Evolutionary conservation across 2,797 vertebrate species (phyloP).

Genomic region (Paratrypauchen microcephalus): DNA sequence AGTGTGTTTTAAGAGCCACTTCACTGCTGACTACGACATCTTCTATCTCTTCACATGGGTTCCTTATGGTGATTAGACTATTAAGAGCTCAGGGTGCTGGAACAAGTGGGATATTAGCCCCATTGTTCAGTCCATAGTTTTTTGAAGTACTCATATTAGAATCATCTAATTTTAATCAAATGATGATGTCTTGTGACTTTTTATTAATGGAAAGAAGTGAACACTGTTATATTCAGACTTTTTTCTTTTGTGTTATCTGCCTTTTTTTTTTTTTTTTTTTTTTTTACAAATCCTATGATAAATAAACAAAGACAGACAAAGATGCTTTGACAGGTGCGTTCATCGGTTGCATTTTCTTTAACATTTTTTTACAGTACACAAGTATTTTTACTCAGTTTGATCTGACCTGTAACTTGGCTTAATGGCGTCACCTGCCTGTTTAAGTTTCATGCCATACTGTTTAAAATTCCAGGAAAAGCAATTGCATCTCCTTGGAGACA

Average conservation of each 20-base stretch:
- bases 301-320: too few relatives aligned
- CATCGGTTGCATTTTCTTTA: too few relatives aligned
- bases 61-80: slow-evolving; percentile 13
- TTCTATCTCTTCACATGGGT: not conserved
- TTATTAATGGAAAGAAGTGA: not conserved
- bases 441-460: too few relatives aligned
- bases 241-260: not conserved
- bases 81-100: not conserved
- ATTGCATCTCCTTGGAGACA: too few relatives aligned
- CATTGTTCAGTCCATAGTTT: not conserved
- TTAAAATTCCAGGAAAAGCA: too few relatives aligned
- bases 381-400: too few relatives aligned
- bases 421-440: too few relatives aligned
- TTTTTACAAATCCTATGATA: too few relatives aligned
- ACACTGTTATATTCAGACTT: not conserved
- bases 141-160: not conserved
- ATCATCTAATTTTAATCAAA: not conserved
- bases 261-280: too few relatives aligned
- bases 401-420: too few relatives aligned
- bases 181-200: not conserved
- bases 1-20: slow-evolving; percentile 33
- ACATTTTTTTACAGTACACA: too few relatives aligned
- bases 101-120: not conserved
- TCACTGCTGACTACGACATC: slow-evolving; percentile 21
- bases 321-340: too few relatives aligned